A percentile compares a stretch with the other conserved stretches of the same genome.
phyloP scores from a whole-genome alignment of 2,797 vertebrate species.

The Alauda arvensis region DNA sequence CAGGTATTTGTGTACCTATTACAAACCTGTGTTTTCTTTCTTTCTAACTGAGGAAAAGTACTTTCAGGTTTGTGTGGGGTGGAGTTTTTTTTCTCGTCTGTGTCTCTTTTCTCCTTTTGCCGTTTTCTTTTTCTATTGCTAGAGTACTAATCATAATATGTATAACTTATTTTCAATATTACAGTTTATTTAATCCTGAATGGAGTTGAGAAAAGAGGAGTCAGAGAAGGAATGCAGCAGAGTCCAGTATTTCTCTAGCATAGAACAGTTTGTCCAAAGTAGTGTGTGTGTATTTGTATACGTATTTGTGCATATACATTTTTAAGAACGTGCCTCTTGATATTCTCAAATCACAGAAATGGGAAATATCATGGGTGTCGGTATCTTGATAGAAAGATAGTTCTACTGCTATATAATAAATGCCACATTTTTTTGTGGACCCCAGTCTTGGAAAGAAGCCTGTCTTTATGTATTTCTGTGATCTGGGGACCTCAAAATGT shows the following conservation, averaged over 20 bases:
- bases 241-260: neutral
- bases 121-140: neutral
- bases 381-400: neutral
- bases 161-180: neutral
- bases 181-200: neutral
- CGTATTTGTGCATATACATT: neutral
- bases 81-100: neutral
- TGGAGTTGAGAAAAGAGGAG: neutral
- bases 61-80: neutral
- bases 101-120: neutral
- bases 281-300: fast-evolving
- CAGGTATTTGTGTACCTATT: neutral
- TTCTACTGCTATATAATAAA: neutral
- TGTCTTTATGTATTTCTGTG: neutral
- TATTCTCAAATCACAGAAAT: neutral
- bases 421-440: neutral
- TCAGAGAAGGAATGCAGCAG: neutral
- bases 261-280: neutral
- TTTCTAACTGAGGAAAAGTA: neutral
- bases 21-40: neutral
- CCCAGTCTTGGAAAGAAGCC: neutral
- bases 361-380: neutral
- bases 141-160: neutral
- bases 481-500: neutral
- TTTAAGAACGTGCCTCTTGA: neutral